Base-by-base conservation (phyloP, 2,113 vertebrate species). In the Cyprinodon variegatus region DNA sequence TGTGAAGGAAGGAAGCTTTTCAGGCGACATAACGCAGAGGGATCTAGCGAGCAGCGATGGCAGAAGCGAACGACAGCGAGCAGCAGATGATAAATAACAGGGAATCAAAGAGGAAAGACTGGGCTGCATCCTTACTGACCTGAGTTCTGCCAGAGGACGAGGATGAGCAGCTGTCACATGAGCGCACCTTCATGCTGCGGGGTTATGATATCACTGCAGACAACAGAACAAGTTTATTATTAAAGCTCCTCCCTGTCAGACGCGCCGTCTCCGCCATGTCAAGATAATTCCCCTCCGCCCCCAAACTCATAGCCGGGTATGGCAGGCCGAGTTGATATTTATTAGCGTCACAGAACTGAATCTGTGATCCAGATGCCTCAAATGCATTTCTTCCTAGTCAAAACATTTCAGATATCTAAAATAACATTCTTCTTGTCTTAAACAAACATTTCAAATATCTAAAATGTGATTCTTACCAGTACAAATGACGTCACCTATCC, bases 141-240 rank as follows among this genome's bases (percentile, higher is more conserved):
- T 89, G 83, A 43, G 72, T 78, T 40, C 69, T 20, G 62, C 12
- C 70, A 61, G 41, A 69, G 61, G 81, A 87, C 71, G 81, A 72
- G 70, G 77, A 74, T 17, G 65, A 69, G 72, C 65, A 65, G 4
- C 76, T 65, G 68, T 80, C 83, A 88, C 53, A 72, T 65, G 78
- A 81, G 66, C 50, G 43, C 15, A 38, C 79, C 70, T 87, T 89
- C 80, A 85, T 82, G 68, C 86, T 93, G 89, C 91, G 88, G 90
- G 83, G 87, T 91, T 90, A 73, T 89, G 87, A 83, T 90, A 86
- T 87, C 86, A 86, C 87, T 84, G 89, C 91, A 90, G 89, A 84
- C 77, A 83, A 77, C 80, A 66, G 43, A 79, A 65, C 86, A 81
- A 85, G 81, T 83, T 84, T 63, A 68, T 68, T 41, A 68, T 36